Conservation (phyloP, 1,140 invertebrate species). For the Aphelenchoides besseyi region DNA sequence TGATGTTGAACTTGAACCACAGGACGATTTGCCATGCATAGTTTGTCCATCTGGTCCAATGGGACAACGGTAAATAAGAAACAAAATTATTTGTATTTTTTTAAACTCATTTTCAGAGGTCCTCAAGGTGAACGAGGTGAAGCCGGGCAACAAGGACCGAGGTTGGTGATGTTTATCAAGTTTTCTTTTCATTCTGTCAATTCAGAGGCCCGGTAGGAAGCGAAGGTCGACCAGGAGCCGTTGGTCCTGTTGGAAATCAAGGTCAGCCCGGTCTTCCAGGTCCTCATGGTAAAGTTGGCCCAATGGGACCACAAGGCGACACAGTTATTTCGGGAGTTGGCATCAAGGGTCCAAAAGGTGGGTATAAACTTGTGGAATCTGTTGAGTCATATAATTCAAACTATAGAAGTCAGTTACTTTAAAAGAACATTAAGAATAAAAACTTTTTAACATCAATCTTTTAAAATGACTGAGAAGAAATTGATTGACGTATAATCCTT, state of each 20-base stretch:
- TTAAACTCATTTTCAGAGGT: conserved; percentile 42
- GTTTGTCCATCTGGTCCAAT: conserved; percentile 53
- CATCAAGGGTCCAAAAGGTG: too few species aligned
- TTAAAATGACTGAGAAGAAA: too few species aligned
- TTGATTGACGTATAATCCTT: too few species aligned
- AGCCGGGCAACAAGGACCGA: conserved; percentile 31
- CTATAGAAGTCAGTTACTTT: not conserved
- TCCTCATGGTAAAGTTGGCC: too few species aligned
- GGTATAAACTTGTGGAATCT: conserved; percentile 27
- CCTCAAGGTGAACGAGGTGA: conserved; percentile 46
- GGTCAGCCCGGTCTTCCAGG: too few species aligned
- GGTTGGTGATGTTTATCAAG: too few species aligned
- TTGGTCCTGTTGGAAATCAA: conserved; percentile 35
- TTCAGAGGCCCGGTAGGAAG: conserved; percentile 31
- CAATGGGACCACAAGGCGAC: conserved; percentile 16
- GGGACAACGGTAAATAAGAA: conserved; percentile 42
- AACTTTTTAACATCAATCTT: too few species aligned
- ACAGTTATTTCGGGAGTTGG: too few species aligned
- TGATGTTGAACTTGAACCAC: conserved; percentile 48
- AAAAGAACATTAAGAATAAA: too few species aligned
- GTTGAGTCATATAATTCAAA: not conserved
- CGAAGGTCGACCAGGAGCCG: conserved; percentile 23
- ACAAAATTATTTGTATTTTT: too few species aligned
- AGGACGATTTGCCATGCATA: conserved; percentile 47
- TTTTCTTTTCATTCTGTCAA: too few species aligned